Conservation (phyloP, 2,888 invertebrate species). For the Drosophila kambysellisi region DNA sequence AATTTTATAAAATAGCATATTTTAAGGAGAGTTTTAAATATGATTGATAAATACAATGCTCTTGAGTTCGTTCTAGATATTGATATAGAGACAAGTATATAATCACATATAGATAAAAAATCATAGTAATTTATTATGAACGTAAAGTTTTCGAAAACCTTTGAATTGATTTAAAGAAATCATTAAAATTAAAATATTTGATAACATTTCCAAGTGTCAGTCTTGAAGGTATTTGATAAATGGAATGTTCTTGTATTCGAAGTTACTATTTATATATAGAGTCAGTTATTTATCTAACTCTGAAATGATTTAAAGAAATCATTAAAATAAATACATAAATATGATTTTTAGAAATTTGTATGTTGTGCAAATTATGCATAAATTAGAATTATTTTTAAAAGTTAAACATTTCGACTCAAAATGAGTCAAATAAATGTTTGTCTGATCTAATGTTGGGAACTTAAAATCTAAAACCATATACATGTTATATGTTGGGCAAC, state of each 20-base stretch:
- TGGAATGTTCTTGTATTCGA: not conserved
- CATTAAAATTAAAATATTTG: not conserved
- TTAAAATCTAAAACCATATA: constrained; percentile 10
- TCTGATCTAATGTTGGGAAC: not conserved
- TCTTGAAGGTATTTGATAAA: not conserved
- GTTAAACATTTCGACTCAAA: not conserved
- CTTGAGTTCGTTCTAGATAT: not conserved
- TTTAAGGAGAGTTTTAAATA: not conserved
- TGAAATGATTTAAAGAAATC: not conserved
- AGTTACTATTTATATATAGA: not conserved
- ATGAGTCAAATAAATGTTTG: not conserved
- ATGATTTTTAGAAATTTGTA: not conserved
- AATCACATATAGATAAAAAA: not conserved
- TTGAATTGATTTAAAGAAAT: not conserved
- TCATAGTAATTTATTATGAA: not conserved
- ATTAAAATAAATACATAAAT: not conserved
- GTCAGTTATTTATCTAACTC: not conserved
- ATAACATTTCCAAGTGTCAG: not conserved
- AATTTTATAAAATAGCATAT: not conserved
- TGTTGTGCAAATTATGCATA: not conserved
- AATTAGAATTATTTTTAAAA: not conserved
- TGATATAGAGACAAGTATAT: not conserved
- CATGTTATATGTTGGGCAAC: constrained; percentile 49
- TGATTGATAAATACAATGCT: not conserved
- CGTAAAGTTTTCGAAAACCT: not conserved